Base-by-base conservation (phyloP, 2,888 invertebrate genomes). In the Vesta saturnalis region DNA sequence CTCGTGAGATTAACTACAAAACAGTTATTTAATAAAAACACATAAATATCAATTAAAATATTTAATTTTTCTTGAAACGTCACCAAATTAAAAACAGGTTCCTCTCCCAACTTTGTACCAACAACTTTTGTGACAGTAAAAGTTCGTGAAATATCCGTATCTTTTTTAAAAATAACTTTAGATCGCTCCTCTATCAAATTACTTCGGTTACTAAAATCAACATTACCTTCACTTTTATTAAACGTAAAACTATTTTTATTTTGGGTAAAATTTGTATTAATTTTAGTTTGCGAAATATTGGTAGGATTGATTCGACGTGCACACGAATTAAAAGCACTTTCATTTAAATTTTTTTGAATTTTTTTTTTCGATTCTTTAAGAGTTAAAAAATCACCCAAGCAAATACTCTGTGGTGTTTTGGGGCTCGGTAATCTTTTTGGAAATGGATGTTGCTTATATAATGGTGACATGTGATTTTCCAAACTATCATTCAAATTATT, bases 1-100 rank as follows among this genome's bases (percentile, higher is more conserved):
- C 89, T 87, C 71, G 89, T 87, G 2, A 90, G 79, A 82, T 91
- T 92, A 21, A 91, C 82, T 19, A 91, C 87, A 60, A 91, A 83
- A 78, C 89, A 88, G 75, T 87, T 86, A 72, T 87, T 86, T 10
- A 92, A 80, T 71, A 92, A 84, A 59, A 82, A 79, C 55, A 87
- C 84, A 73, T 92, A 92, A 43, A 92, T 82, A 66, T 85, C 78
- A 1, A 87, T 83, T 22, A 92, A 76, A 21, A 85, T 77, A 73
- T 91, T 86, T 0, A 93, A 79, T 73, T 87, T 83, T 0, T 86
- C 83, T 70, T 83, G 84, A 73, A 85, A 84, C 3, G 85, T 81
- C 0, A 92, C 87, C 71, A 85, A 84, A 8, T 79, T 75, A 1
- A 82, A 66, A 60, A 86, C 84, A 0, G 87, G 85, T 62, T 84